Conservation (phyloP, 92 coral and sea anemone species). For the Desmophyllum pertusum region DNA sequence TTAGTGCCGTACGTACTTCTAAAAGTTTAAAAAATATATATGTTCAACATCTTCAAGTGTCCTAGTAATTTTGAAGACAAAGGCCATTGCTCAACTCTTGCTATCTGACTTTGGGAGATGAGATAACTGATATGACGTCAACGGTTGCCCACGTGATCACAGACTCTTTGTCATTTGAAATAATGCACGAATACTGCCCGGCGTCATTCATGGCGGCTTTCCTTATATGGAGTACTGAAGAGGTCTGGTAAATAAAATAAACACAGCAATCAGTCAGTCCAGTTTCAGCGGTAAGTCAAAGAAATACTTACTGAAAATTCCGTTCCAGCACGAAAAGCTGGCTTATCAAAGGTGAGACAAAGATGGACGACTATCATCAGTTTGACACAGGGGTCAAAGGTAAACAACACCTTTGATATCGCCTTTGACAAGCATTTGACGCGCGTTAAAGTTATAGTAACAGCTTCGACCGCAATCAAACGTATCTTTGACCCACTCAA, state of each 20-base stretch:
- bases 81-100: background rate
- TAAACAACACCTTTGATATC: too few species aligned
- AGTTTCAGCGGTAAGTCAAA: background rate
- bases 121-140: constrained; percentile 82
- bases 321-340: too few species aligned
- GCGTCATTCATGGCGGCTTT: constrained; percentile 88
- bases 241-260: constrained; percentile 52
- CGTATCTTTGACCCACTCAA: too few species aligned
- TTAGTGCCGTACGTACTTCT: background rate
- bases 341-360: too few species aligned
- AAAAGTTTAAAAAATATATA: background rate
- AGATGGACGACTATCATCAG: too few species aligned
- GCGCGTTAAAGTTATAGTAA: too few species aligned
- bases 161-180: constrained; percentile 85
- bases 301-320: too few species aligned
- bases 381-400: too few species aligned
- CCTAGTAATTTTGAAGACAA: background rate
- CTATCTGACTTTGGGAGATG: constrained; percentile 89
- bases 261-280: background rate
- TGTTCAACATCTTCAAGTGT: background rate
- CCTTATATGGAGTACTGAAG: constrained; percentile 81
- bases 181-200: constrained; percentile 84
- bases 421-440: too few species aligned
- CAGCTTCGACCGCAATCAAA: too few species aligned
- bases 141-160: constrained; percentile 93